These are phyloP conservation scores for Holothuria glaberrima DNA, from an alignment of 35 echinoderm and acorn worm genomes.

Conservation along the genomic window DNA sequence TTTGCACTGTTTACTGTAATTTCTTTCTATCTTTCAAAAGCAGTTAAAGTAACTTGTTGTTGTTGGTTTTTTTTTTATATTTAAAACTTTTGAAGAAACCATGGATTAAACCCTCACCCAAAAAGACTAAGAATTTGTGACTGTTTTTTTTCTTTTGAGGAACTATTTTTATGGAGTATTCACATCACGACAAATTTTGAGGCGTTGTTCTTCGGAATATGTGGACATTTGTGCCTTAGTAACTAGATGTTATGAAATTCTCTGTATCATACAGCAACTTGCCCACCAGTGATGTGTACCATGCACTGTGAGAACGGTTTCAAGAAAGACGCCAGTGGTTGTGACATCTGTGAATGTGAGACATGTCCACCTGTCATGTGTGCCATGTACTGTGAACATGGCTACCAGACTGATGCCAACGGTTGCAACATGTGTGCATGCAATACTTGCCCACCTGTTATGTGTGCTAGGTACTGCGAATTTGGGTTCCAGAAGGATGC, in stretches of 20 bases:
- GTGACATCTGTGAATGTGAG: conserved; percentile 65
- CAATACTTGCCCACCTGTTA: conserved; percentile 57
- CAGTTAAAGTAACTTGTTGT: no score
- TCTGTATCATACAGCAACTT: conserved; percentile 3
- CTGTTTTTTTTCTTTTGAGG: no score
- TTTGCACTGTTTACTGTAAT: background rate
- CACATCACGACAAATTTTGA: no score
- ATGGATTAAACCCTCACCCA: no score
- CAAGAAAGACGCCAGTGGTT: conserved; percentile 46
- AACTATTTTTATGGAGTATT: no score
- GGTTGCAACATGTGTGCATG: conserved; percentile 69
- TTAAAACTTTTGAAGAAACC: no score
- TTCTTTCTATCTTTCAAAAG: background rate
- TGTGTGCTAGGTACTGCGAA: conserved; percentile 80
- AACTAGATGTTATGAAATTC: no score
- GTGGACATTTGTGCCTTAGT: no score
- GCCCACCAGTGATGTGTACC: conserved; percentile 52
- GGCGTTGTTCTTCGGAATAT: no score
- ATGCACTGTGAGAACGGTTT: conserved; percentile 74
- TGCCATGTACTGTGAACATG: conserved; percentile 65
- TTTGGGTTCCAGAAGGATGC: conserved; percentile 61
- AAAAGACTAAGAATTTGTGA: no score
- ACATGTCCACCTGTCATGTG: conserved; percentile 63
- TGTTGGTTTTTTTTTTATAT: no score
- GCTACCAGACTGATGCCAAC: conserved; percentile 46